Conservation (phyloP, 2,797 vertebrate species). For the Periophthalmus magnuspinnatus region DNA sequence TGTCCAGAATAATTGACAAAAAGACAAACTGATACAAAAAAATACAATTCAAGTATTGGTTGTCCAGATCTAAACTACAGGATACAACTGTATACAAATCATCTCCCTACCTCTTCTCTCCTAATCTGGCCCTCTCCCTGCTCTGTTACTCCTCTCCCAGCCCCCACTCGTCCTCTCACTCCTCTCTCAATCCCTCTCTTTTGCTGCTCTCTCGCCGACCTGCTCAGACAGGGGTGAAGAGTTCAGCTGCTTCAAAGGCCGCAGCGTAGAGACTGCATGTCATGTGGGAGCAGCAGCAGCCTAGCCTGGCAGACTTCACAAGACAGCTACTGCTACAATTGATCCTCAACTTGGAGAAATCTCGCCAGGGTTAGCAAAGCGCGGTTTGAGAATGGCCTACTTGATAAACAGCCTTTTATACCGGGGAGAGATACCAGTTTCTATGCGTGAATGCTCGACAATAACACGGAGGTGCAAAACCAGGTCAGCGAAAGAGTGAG, state of each 20-base stretch:
- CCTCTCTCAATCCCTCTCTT: slow-evolving; percentile 66
- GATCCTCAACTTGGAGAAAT: slow-evolving; percentile 66
- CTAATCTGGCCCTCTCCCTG: slow-evolving; percentile 52
- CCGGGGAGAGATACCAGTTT: slow-evolving; percentile 30
- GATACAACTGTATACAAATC: background rate
- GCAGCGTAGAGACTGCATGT: slow-evolving; percentile 76
- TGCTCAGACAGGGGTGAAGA: slow-evolving; percentile 81
- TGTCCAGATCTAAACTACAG: no score
- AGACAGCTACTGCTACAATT: slow-evolving; percentile 70
- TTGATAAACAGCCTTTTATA: slow-evolving; percentile 48
- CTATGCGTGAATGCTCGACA: slow-evolving; percentile 33
- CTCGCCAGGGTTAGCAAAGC: slow-evolving; percentile 41
- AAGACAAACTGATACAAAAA: no score
- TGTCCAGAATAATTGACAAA: no score
- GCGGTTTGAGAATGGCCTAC: slow-evolving; percentile 35
- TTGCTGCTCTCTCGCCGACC: slow-evolving; percentile 72
- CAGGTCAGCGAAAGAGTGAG: slow-evolving; percentile 23
- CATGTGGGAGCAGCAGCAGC: slow-evolving; percentile 76
- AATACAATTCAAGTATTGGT: no score
- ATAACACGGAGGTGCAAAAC: slow-evolving; percentile 36
- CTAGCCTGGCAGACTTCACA: slow-evolving; percentile 72
- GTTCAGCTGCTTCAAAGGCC: slow-evolving; percentile 82
- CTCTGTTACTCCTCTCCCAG: slow-evolving; percentile 65
- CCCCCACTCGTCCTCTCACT: slow-evolving; percentile 48
- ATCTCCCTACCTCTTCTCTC: slow-evolving; percentile 25